A percentile compares a stretch with the other conserved stretches of the same genome.
These are phyloP conservation scores for Lampris megalopsis DNA, from an alignment of 2,113 vertebrate genomes.

Conservation along the genomic window DNA sequence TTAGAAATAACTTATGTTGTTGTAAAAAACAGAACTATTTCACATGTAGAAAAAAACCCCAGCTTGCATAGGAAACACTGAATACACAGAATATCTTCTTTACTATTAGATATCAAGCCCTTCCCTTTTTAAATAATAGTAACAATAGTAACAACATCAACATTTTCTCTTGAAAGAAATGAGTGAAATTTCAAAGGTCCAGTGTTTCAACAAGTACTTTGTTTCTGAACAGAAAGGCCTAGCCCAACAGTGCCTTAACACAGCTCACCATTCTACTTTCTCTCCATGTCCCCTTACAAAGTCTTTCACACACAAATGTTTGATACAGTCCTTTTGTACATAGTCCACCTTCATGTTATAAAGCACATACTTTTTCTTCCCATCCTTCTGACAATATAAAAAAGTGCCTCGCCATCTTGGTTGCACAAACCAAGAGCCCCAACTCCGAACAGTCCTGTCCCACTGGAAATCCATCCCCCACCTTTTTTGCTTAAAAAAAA, in stretches of 20 bases:
- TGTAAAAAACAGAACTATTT: slow-evolving; percentile 67
- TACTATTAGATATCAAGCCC: slow-evolving; percentile 68
- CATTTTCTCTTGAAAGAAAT: slow-evolving; percentile 54
- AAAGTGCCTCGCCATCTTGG: slow-evolving; percentile 47
- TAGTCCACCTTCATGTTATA: slow-evolving; percentile 53
- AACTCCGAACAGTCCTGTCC: slow-evolving; percentile 61
- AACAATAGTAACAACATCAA: slow-evolving; percentile 68
- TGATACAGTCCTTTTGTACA: slow-evolving; percentile 55
- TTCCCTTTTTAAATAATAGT: slow-evolving; percentile 76
- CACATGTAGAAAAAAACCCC: slow-evolving; percentile 56
- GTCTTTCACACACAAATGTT: slow-evolving; percentile 59
- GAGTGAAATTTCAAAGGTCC: slow-evolving; percentile 71
- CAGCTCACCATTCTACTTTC: slow-evolving; percentile 45
- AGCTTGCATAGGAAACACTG: slow-evolving; percentile 67
- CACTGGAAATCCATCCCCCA: slow-evolving; percentile 53
- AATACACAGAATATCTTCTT: slow-evolving; percentile 68
- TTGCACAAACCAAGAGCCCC: slow-evolving; percentile 48
- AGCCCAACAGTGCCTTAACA: slow-evolving; percentile 58
- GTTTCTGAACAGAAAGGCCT: slow-evolving; percentile 62
- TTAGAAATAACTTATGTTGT: slow-evolving; percentile 81
- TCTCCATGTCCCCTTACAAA: slow-evolving; percentile 45
- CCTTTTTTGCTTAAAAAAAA: slow-evolving; percentile 44
- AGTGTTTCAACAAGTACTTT: slow-evolving; percentile 80
- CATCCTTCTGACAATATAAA: slow-evolving; percentile 43
- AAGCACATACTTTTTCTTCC: slow-evolving; percentile 52